Evolutionary conservation across 2,888 invertebrate genomes (phyloP).

Genomic region (Apocheima hispidaria): DNA sequence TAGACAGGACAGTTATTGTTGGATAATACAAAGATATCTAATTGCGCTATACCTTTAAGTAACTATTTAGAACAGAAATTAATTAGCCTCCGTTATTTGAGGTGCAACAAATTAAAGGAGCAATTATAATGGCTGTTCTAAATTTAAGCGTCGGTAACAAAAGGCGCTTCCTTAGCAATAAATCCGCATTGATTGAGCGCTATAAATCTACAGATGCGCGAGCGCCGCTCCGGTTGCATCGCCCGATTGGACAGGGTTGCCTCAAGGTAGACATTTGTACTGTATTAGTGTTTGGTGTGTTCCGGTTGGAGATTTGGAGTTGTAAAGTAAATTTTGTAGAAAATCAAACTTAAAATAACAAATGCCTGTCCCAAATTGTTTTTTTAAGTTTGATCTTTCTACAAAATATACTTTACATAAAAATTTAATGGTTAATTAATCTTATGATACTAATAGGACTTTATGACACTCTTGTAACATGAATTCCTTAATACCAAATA

Average conservation of each 20-base stretch:
- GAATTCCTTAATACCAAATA: no score
- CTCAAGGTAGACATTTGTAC: slow-evolving; percentile 5
- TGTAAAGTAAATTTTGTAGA: no score
- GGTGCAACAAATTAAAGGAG: slow-evolving; percentile 53
- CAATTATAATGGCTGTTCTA: slow-evolving; percentile 78
- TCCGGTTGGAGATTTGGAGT: no score
- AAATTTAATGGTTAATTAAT: no score
- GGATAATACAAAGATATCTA: background rate
- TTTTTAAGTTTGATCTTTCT: no score
- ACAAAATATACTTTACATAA: no score
- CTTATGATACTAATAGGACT: no score
- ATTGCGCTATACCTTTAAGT: slow-evolving; percentile 18
- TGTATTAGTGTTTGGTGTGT: no score
- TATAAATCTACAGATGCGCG: slow-evolving; percentile 78
- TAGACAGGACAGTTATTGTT: background rate
- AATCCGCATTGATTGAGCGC: slow-evolving; percentile 86
- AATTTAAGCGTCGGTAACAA: slow-evolving; percentile 70
- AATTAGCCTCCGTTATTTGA: slow-evolving; percentile 55
- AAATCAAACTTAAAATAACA: no score
- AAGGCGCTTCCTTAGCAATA: slow-evolving; percentile 82
- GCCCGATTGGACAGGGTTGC: slow-evolving; percentile 54
- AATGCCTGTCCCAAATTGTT: no score
- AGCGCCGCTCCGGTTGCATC: slow-evolving; percentile 66
- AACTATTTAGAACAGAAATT: slow-evolving; percentile 34
- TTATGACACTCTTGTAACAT: no score